Base-by-base conservation (phyloP, 2,113 vertebrate species). In the Antennarius striatus region DNA sequence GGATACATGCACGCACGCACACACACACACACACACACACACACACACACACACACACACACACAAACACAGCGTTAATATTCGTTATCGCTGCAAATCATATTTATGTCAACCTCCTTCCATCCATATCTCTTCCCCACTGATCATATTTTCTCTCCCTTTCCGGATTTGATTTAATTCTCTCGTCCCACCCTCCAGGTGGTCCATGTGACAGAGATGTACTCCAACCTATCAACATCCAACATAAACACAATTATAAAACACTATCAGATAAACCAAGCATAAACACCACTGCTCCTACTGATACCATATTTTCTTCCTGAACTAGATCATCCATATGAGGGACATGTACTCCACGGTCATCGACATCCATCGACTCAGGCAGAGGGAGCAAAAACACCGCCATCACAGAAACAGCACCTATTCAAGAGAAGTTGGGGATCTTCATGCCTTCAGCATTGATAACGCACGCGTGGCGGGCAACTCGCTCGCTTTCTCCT, bases 341-440 rank as follows among this genome's bases (percentile, higher is more conserved):
- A 92, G 96, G 84, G 98, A 99, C 88, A 99, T 99, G 90, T 99
- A 99, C 79, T 99, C 98, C 68, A 98, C 98, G 0, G 96, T 99
- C 82, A 98, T 99, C 32, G 98, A 99, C 88, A 95, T 99, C 84
- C 98, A 99, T 73, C 94, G 94, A 3, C 91, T 97, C 60, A 91
- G 95, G 70, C 85, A 96, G 80, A 94, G 89, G 63, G 96, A 97
- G 73, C 95, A 96, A 28, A 97, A 94, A 73, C 94, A 93, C 14
- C 82, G 80, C 3, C 70, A 68, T 28, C 76, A 85, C 61, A 94
- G 94, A 0, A 94, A 90, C 55, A 87, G 93, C 50, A 66, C 75
- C 28, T 89, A 71, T 28, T 58, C 73, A 10, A 71, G 86, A 68
- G 88, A 73, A 4, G 83, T 71, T 77, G 86, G n/a, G 89, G 95